Base-by-base conservation (phyloP, 2,888 invertebrate species). In the Eristalis tenax region DNA sequence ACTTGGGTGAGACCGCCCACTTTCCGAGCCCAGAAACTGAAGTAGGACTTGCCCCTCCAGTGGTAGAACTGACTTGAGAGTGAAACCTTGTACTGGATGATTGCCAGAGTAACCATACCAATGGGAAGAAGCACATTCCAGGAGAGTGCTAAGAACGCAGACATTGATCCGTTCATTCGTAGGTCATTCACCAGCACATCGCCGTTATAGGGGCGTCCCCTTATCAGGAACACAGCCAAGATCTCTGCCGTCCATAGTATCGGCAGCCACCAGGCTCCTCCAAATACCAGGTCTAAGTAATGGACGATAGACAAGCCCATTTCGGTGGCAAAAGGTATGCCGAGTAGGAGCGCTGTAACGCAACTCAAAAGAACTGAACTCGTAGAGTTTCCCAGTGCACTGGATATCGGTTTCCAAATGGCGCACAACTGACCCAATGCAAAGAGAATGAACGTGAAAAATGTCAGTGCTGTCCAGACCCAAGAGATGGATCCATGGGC, bases 121-220 rank as follows among this genome's bases (percentile, higher is more conserved):
- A 97, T 96, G 0, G 98, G 98, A 90, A 98, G 93, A 74, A 97
- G 94, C 2, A 98, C 97, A 91, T 97, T 98, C 98, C 98, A 98
- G 0, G 96, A 96, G 91, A 98, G 97, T 4, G 97, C 96, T 26
- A 97, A 92, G 83, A 97, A 93, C 10, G 95, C 95, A 0, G 93
- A 94, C 94, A 94, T 96, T 91, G 94, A 90, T 92, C 93, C 82
- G 94, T 94, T 93, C 90, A 93, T 91, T n/a, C 91, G 89, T 65
- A 93, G 84, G 83, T 92, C 92, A 63, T 93, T 93, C 2, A 93
- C 93, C 65, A 93, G 83, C 70, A 93, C 91, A 89, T 93, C 93
- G 0, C 97, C 97, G 85, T 96, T 96, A 92, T 97, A 97, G 0
- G 98, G 98, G 35, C 97, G 95, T 4, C 98, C 98, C 40, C 97